Conservation (phyloP, 2,888 invertebrate genomes). For the Drosophila peninsularis region DNA sequence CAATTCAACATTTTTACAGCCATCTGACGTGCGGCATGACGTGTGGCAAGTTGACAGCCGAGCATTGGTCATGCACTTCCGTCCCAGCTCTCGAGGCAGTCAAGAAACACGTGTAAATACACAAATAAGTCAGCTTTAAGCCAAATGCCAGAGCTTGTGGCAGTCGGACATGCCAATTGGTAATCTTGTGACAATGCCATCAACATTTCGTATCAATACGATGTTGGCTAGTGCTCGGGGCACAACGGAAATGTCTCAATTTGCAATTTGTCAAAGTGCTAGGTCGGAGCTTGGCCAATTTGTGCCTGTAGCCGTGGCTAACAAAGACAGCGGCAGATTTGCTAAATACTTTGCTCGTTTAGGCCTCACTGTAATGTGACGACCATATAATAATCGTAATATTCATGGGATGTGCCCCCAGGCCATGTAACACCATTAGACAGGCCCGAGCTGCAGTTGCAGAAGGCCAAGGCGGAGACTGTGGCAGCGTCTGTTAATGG, state of each 20-base stretch:
- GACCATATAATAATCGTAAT: conserved; percentile 50
- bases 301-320: conserved; percentile 31
- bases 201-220: conserved; percentile 10
- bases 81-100: conserved; percentile 26
- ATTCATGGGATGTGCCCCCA: conserved; percentile 49
- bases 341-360: conserved; percentile 30
- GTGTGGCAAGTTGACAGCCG: conserved; percentile 42
- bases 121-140: conserved; percentile 14
- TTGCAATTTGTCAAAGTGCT: conserved; percentile 45
- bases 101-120: conserved; percentile 53
- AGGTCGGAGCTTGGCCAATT: conserved; percentile 15
- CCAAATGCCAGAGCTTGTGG: conserved; percentile 14
- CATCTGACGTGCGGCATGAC: conserved; percentile 49
- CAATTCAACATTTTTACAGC: conserved; percentile 10
- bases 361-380: conserved; percentile 8
- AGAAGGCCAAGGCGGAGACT: conserved; percentile 18
- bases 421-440: conserved; percentile 73
- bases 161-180: conserved; percentile 48
- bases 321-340: conserved; percentile 22
- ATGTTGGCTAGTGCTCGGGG: neutral
- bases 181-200: conserved; percentile 14
- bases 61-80: conserved; percentile 65
- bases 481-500: conserved; percentile 57
- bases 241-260: conserved; percentile 24
- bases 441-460: conserved; percentile 16